A percentile compares a stretch with the other conserved stretches of the same genome.
Conservation (phyloP, 2,113 vertebrate genomes). For the Triplophysa tibetana region DNA sequence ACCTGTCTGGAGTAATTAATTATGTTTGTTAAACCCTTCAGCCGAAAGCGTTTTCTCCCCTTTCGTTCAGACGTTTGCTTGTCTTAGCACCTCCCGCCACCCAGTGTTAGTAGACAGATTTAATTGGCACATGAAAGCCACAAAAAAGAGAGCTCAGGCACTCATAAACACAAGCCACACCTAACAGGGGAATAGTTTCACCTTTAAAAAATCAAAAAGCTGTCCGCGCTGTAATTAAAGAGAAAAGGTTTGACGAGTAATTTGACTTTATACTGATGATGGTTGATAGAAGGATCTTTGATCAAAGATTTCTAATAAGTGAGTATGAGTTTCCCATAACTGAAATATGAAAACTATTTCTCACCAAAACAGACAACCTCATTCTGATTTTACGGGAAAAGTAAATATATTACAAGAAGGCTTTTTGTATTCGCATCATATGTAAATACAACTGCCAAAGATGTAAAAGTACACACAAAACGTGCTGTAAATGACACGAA, state of each 20-base stretch:
- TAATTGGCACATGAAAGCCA: conserved; percentile 85
- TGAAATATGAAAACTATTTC: conserved; percentile 16
- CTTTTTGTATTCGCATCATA: too few relatives aligned
- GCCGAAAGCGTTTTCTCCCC: conserved; percentile 69
- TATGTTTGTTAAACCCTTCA: conserved; percentile 86
- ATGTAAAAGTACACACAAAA: too few relatives aligned
- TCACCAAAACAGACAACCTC: too few relatives aligned
- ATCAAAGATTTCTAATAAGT: conserved; percentile 45
- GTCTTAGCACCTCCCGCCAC: conserved; percentile 80
- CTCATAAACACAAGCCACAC: conserved; percentile 82
- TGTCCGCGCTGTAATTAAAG: conserved; percentile 63
- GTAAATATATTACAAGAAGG: too few relatives aligned
- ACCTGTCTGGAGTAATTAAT: conserved; percentile 94
- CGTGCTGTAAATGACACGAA: too few relatives aligned
- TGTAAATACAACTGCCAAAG: too few relatives aligned
- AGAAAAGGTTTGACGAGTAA: conserved; percentile 45
- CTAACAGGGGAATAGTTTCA: conserved; percentile 81
- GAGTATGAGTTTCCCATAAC: neutral
- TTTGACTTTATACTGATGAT: conserved; percentile 44
- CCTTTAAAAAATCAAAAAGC: conserved; percentile 76
- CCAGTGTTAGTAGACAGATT: conserved; percentile 80
- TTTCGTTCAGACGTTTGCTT: conserved; percentile 65
- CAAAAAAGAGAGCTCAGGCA: conserved; percentile 81
- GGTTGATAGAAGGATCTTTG: conserved; percentile 40
- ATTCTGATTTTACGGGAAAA: too few relatives aligned